Evolutionary conservation across 1,140 invertebrate species (phyloP).

Genomic region (Drosophila malerkotliana): DNA sequence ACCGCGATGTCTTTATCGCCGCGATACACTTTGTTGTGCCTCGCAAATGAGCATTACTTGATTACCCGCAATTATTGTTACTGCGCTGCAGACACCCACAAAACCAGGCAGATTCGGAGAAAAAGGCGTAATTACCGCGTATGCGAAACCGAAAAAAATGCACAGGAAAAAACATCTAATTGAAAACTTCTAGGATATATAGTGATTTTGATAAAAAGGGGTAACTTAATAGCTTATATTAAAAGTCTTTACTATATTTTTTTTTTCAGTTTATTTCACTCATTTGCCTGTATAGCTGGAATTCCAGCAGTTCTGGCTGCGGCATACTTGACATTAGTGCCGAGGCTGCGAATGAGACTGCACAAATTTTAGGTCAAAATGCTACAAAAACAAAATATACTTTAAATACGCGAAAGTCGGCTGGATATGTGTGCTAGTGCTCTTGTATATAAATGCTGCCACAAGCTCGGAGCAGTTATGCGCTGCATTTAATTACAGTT

Average conservation of each 20-base stretch:
- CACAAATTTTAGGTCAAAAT: constrained; percentile 77
- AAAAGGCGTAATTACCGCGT: constrained; percentile 66
- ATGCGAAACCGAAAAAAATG: constrained; percentile 55
- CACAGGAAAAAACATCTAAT: background rate
- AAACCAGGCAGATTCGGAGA: constrained; percentile 7
- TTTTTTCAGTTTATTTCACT: background rate
- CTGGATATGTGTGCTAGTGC: constrained; percentile 21
- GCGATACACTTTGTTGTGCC: constrained; percentile 56
- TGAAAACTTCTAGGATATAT: too few relatives aligned
- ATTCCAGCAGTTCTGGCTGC: constrained; percentile 32
- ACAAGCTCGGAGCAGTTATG: constrained; percentile 66
- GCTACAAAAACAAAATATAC: constrained; percentile 54
- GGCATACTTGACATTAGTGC: constrained; percentile 74
- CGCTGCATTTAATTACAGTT: constrained; percentile 79
- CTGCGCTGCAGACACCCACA: constrained; percentile 40
- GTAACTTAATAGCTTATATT: too few relatives aligned
- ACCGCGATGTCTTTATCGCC: constrained; percentile 60
- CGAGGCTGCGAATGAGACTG: constrained; percentile 29
- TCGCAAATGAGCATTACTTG: constrained; percentile 78
- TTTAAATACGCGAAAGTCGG: constrained; percentile 53
- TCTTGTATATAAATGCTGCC: constrained; percentile 58
- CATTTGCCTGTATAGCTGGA: background rate
- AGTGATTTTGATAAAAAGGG: too few relatives aligned
- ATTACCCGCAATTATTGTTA: constrained; percentile 76
- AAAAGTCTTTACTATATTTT: too few relatives aligned